These are phyloP conservation scores for Sinella curviseta DNA, from an alignment of 1,140 invertebrate genomes.

Conservation along the genomic window DNA sequence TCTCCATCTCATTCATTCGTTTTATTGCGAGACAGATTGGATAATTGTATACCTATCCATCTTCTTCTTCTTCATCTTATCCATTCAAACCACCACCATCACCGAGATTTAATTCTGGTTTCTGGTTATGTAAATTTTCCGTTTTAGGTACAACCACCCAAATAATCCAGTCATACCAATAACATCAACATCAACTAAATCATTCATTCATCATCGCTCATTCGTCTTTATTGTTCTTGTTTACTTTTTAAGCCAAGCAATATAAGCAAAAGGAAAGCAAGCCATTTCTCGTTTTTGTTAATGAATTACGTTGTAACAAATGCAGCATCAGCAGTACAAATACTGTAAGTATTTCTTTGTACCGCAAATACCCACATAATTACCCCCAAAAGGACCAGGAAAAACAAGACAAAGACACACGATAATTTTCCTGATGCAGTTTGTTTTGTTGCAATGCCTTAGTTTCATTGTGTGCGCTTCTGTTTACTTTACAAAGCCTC, in stretches of 20 bases:
- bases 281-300: too few relatives aligned
- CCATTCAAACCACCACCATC: neutral
- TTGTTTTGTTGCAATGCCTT: neutral
- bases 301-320: too few relatives aligned
- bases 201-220: neutral
- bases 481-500: neutral
- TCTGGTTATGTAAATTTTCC: slow-evolving; percentile 12
- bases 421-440: neutral
- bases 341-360: neutral
- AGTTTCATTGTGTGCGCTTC: neutral
- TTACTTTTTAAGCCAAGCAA: too few relatives aligned
- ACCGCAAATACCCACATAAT: slow-evolving; percentile 18
- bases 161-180: too few relatives aligned
- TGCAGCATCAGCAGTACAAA: too few relatives aligned
- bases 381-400: slow-evolving; percentile 19
- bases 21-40: too few relatives aligned
- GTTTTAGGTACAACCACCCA: neutral
- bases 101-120: neutral
- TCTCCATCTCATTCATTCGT: too few relatives aligned
- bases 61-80: neutral
- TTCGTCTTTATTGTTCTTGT: neutral
- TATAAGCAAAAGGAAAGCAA: too few relatives aligned
- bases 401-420: neutral
- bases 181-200: too few relatives aligned
- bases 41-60: neutral